Evolutionary conservation across 2,113 vertebrate genomes (phyloP).

Genomic region (Tetrax tetrax): DNA sequence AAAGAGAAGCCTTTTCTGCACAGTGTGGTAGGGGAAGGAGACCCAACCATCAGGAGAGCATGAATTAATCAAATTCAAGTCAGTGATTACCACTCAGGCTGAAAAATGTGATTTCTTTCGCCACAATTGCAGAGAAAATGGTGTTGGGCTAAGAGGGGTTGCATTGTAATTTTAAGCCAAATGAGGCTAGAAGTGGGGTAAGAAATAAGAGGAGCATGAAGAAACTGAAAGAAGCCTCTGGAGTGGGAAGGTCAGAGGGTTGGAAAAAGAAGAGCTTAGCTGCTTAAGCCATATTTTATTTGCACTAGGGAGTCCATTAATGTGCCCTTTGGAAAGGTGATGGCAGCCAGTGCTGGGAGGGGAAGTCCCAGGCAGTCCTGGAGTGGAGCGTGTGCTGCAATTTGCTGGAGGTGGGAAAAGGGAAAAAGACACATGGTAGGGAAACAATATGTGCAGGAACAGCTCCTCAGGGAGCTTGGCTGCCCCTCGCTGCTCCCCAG

Average conservation of each 20-base stretch:
- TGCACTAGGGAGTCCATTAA: background rate
- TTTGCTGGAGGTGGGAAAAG: background rate
- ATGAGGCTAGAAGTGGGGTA: background rate
- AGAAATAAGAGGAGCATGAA: background rate
- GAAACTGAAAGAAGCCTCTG: background rate
- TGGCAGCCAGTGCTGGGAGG: background rate
- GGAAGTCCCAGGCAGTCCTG: background rate
- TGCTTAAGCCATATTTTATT: background rate
- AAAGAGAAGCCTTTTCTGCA: background rate
- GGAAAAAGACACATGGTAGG: background rate
- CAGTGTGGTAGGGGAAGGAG: background rate
- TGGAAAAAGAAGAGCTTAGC: background rate
- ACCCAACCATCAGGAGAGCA: background rate
- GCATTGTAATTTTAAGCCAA: background rate
- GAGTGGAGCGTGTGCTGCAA: rapidly evolving
- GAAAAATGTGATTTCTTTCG: background rate
- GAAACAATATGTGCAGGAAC: background rate
- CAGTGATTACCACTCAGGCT: background rate
- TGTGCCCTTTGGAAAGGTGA: background rate
- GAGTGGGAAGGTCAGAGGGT: background rate
- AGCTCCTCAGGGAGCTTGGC: background rate
- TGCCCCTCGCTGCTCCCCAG: background rate
- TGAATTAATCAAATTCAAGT: background rate
- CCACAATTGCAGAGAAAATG: background rate
- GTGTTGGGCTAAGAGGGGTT: background rate